Conservation (phyloP, 2,113 vertebrate genomes). For the Lepisosteus osseus region DNA sequence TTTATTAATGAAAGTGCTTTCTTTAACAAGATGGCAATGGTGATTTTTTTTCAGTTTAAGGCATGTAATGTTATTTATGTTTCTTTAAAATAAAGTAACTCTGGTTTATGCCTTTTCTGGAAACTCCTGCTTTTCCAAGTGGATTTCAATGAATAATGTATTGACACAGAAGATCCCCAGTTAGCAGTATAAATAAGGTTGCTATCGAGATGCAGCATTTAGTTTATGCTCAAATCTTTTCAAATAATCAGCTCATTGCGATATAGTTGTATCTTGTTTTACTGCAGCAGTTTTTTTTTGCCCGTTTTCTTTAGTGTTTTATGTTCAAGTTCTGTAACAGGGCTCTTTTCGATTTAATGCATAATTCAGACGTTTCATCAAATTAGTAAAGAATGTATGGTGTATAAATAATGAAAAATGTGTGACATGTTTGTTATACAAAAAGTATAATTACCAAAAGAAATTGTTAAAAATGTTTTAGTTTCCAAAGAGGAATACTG, state of each 20-base stretch:
- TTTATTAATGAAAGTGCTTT: neutral
- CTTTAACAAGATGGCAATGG: neutral
- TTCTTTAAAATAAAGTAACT: conserved; percentile 21
- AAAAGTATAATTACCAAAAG: too few relatives aligned
- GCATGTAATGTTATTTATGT: conserved; percentile 8
- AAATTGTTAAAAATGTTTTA: too few relatives aligned
- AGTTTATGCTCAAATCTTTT: too few relatives aligned
- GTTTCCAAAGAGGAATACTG: too few relatives aligned
- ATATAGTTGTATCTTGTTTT: too few relatives aligned
- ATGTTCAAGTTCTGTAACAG: too few relatives aligned
- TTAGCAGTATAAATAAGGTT: conserved; percentile 11
- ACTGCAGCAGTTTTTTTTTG: neutral
- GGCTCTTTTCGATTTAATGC: too few relatives aligned
- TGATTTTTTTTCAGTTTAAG: neutral
- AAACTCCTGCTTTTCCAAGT: neutral
- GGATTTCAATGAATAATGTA: conserved; percentile 37
- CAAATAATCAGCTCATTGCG: too few relatives aligned
- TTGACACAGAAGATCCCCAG: conserved; percentile 19
- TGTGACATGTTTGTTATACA: too few relatives aligned
- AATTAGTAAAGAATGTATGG: too few relatives aligned
- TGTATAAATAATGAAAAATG: too few relatives aligned
- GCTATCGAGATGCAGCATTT: neutral
- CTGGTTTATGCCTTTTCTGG: conserved; percentile 22
- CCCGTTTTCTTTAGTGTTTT: neutral
- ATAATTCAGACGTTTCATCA: too few relatives aligned